These are phyloP conservation scores for Balaenoptera acutorostrata DNA, from an alignment of 2,113 vertebrate genomes.

Conservation along the genomic window DNA sequence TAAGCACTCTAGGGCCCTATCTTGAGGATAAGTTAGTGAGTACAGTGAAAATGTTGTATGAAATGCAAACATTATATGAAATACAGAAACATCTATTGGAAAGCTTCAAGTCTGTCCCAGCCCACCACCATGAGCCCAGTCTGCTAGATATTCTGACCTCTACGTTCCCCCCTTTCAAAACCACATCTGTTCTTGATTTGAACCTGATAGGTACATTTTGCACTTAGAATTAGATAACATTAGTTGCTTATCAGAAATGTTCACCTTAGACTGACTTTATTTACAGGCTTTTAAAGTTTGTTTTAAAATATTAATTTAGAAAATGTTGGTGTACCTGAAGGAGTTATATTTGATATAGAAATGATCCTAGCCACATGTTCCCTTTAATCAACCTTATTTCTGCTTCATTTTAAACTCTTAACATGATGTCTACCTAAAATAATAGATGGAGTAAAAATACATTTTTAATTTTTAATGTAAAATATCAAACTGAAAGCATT, in stretches of 20 bases:
- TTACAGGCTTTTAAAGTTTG: background rate
- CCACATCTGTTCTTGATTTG: background rate
- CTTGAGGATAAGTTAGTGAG: background rate
- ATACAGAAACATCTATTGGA: background rate
- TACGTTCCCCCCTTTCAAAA: background rate
- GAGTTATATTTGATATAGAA: constrained; percentile 15
- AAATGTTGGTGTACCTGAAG: background rate
- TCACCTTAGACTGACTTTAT: constrained; percentile 24
- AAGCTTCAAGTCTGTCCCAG: background rate
- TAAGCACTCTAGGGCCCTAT: background rate
- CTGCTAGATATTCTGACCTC: background rate
- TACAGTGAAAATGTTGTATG: background rate
- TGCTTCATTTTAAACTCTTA: background rate
- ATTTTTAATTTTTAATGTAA: background rate
- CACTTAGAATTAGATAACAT: background rate
- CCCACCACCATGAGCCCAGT: background rate
- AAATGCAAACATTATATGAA: background rate
- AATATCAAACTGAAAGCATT: background rate
- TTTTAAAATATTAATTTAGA: constrained; percentile 4
- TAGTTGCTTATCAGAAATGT: background rate
- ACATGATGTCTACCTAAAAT: background rate
- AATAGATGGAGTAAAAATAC: background rate
- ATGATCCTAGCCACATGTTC: background rate
- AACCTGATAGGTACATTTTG: background rate
- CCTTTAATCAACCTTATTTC: background rate